Evolutionary conservation across 2,113 vertebrate genomes (phyloP).

Genomic region (Callaeas wilsoni): DNA sequence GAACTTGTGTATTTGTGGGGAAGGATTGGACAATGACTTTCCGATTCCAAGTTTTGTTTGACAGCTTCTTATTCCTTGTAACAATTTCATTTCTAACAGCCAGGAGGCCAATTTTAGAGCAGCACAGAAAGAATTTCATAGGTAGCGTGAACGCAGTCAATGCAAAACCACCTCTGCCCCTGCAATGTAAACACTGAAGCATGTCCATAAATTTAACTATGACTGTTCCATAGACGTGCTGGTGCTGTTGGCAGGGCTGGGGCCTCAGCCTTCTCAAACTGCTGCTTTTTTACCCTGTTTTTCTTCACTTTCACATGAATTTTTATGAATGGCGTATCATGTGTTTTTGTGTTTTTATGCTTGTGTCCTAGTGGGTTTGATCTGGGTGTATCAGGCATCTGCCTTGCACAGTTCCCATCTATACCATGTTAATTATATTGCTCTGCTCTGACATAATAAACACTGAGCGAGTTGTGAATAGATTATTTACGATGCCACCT

Average conservation of each 20-base stretch:
- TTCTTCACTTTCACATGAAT: not conserved
- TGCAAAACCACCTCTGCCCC: not conserved
- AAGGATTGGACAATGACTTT: not conserved
- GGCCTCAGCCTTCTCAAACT: not conserved
- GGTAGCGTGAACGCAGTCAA: not conserved
- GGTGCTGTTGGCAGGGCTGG: not conserved
- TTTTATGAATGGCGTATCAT: not conserved
- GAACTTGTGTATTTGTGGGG: not conserved
- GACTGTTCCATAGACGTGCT: not conserved
- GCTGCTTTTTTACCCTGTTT: not conserved
- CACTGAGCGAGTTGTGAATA: slow-evolving; percentile 32
- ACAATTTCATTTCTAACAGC: not conserved
- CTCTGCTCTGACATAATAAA: slow-evolving; percentile 63
- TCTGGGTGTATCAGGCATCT: not conserved
- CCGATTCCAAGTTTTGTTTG: not conserved
- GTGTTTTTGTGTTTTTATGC: not conserved
- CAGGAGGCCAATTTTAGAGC: not conserved
- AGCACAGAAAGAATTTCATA: not conserved
- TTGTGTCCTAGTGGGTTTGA: not conserved
- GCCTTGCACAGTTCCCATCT: not conserved
- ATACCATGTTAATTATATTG: slow-evolving; percentile 56
- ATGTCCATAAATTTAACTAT: not conserved
- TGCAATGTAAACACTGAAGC: not conserved
- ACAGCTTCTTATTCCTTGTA: not conserved
- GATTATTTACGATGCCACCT: slow-evolving; percentile 66